phyloP scores from a whole-genome alignment of 2,797 vertebrate genomes.

The Lacerta viridis region DNA sequence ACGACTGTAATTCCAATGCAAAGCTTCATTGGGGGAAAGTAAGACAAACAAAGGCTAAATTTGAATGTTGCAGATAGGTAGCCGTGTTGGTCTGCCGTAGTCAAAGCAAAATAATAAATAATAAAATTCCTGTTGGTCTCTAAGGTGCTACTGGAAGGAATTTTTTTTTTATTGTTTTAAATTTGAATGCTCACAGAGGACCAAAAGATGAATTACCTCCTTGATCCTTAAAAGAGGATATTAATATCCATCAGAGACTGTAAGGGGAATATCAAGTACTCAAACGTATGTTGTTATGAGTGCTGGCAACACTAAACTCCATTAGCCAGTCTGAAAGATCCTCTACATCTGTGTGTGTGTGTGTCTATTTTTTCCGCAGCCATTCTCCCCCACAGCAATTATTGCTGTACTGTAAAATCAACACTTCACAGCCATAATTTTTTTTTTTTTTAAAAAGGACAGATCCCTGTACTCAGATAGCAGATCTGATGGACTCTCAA shows the following conservation, averaged over 20 bases:
- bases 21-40: background rate
- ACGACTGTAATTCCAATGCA: background rate
- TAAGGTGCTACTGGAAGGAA: too few relatives aligned
- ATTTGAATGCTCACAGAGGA: background rate
- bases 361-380: background rate
- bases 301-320: conserved; percentile 3
- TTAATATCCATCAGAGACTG: background rate
- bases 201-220: background rate
- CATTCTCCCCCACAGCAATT: conserved; percentile 9
- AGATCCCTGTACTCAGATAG: conserved; percentile 25
- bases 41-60: background rate
- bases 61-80: background rate
- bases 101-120: too few relatives aligned
- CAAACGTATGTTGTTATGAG: conserved; percentile 22
- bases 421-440: conserved; percentile 11
- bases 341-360: background rate
- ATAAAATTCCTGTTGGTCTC: too few relatives aligned
- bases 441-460: conserved; percentile 31
- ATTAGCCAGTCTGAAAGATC: conserved; percentile 21
- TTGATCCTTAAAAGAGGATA: background rate
- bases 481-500: conserved; percentile 44
- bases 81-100: too few relatives aligned
- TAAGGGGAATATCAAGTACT: conserved; percentile 21
- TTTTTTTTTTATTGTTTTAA: background rate
- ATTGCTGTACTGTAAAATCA: conserved; percentile 19